Conservation (phyloP, 2,113 vertebrate genomes). For the Dendropsophus ebraccatus region DNA sequence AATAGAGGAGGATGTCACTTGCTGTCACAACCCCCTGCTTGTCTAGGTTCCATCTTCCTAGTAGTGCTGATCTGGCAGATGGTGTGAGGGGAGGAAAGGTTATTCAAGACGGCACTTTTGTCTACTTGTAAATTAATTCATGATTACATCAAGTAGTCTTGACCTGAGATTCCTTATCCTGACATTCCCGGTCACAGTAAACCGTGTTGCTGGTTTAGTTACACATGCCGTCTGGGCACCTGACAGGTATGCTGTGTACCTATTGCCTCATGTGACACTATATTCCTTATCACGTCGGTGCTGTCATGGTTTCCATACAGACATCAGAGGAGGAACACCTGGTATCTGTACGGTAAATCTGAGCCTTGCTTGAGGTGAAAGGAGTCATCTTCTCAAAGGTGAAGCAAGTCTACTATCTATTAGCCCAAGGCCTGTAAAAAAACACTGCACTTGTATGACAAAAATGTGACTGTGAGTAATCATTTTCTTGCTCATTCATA, state of each 20-base stretch:
- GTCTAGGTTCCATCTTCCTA: background rate
- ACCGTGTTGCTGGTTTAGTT: background rate
- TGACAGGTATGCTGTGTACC: background rate
- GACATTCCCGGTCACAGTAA: background rate
- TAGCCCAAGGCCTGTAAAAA: background rate
- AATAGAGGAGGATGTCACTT: background rate
- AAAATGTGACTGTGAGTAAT: background rate
- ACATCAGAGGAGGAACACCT: background rate
- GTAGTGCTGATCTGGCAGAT: background rate
- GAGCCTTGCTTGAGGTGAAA: background rate
- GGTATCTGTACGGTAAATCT: constrained; percentile 4
- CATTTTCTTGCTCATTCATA: no score
- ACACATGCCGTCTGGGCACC: background rate
- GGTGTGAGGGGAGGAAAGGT: background rate
- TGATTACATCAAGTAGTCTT: background rate
- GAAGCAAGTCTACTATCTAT: background rate
- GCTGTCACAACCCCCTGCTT: background rate
- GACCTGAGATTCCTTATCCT: background rate
- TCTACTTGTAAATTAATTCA: background rate
- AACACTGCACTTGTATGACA: background rate
- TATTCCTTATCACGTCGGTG: background rate
- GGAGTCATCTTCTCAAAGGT: background rate
- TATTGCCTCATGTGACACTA: background rate
- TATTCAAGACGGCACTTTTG: background rate
- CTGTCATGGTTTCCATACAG: constrained; percentile 8